A percentile compares a stretch with the other conserved stretches of the same genome.
These are phyloP conservation scores for Drosophila borealis DNA, from an alignment of 2,888 invertebrate species.

Conservation along the genomic window DNA sequence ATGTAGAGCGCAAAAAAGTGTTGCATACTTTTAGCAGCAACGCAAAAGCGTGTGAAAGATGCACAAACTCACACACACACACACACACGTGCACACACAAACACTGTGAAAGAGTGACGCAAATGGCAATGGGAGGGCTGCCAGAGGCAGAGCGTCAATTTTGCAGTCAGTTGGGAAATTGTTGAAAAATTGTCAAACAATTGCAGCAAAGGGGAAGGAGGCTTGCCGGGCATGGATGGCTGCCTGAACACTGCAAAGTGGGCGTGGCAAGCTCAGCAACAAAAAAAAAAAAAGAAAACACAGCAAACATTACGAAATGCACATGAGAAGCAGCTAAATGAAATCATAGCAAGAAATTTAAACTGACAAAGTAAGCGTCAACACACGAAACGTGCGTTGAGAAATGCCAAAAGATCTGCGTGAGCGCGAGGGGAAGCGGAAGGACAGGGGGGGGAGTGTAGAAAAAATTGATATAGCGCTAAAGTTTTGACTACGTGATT, in stretches of 20 bases:
- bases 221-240: neutral
- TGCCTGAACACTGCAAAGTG: slow-evolving; percentile 25
- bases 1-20: slow-evolving; percentile 65
- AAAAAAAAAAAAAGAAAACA: too few relatives aligned
- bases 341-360: slow-evolving; percentile 55
- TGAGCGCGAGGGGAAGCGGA: neutral
- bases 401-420: neutral
- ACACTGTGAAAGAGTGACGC: slow-evolving; percentile 35
- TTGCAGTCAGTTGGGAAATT: slow-evolving; percentile 69
- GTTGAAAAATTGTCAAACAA: slow-evolving; percentile 81
- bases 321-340: slow-evolving; percentile 46
- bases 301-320: slow-evolving; percentile 32
- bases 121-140: neutral
- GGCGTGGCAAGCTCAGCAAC: slow-evolving; percentile 25
- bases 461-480: slow-evolving; percentile 30
- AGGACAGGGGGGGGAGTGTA: too few relatives aligned
- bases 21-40: slow-evolving; percentile 75
- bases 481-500: slow-evolving; percentile 61
- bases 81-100: slow-evolving; percentile 19
- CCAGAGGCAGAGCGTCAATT: slow-evolving; percentile 13
- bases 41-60: slow-evolving; percentile 71
- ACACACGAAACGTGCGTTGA: slow-evolving; percentile 24
- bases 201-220: slow-evolving; percentile 49
- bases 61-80: slow-evolving; percentile 44
- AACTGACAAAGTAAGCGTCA: slow-evolving; percentile 51